Evolutionary conservation across 2,113 vertebrate species (phyloP), one percentile per base, ranked within the genome.

Genomic region (Cranoglanis bouderius): DNA sequence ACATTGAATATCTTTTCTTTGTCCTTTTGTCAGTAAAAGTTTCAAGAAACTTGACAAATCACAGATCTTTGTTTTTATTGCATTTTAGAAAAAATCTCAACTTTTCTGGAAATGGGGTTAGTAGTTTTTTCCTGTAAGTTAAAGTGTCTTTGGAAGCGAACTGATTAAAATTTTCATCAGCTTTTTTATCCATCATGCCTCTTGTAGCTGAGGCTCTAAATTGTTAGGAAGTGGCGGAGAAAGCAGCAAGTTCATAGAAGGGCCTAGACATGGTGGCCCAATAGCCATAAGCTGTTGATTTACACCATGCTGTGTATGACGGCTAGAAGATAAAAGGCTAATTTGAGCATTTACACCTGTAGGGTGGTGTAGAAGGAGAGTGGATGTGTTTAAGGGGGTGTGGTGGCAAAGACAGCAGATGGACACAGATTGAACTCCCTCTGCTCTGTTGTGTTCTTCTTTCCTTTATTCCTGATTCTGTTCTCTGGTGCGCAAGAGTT

Each of bases 381-480:
- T 83, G 65, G 83, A 57, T 38, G 63, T 59, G 61, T 70, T 88
- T 53, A 85, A 90, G 90, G 67, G 86, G 90, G 49, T 16, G 84
- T 8, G 57, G 90, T 38, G 35, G 85, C 82, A 91, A 46, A 92
- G 85, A 92, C 91, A 92, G 92, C 94, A 95, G 93, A 94, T 94
- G 93, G 93, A 93, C 89, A 94, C 93, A 95, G 93, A 95, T 87
- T 92, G 90, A 92, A 92, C 90, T 91, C 89, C 93, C 87, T 89
- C 83, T 91, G 85, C 72, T 87, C 72, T 93, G 81, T 59, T 59
- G 4, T 82, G 53, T 43, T 59, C 55, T 83, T 88, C 38, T 91
- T 83, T 87, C 91, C 93, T 95, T 95, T 90, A 94, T 93, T 90
- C 91, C 61, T 46, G 88, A 77, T 40, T 88, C 92, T 90, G 89